Percentiles rank a stretch among this genome's conserved stretches.
phyloP scores from a whole-genome alignment of 2,888 invertebrate species.

The Amphipyra berbera region DNA sequence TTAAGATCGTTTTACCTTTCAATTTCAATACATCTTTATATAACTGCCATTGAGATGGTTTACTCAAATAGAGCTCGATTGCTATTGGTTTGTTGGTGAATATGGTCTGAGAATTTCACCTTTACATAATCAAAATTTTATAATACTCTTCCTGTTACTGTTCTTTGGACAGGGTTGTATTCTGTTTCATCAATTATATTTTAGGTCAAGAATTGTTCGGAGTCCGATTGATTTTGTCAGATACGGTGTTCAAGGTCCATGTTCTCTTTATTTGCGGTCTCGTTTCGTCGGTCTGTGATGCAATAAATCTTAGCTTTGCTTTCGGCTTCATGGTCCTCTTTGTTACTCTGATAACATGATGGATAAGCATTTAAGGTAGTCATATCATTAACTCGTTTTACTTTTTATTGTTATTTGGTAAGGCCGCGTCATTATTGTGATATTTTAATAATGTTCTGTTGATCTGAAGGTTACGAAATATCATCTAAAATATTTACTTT shows the following conservation, averaged over 20 bases:
- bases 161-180: slow-evolving; percentile 43
- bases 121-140: slow-evolving; percentile 17
- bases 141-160: slow-evolving; percentile 21
- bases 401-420: slow-evolving; percentile 72
- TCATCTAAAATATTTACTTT: slow-evolving; percentile 32
- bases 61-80: slow-evolving; percentile 18
- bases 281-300: slow-evolving; percentile 87
- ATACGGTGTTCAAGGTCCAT: slow-evolving; percentile 88
- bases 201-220: slow-evolving; percentile 87
- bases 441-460: slow-evolving; percentile 56
- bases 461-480: slow-evolving; percentile 46
- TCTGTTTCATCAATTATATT: slow-evolving; percentile 81
- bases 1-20: slow-evolving; percentile 65
- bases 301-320: slow-evolving; percentile 86
- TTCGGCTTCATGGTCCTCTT: slow-evolving; percentile 85
- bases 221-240: slow-evolving; percentile 89
- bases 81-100: slow-evolving; percentile 3
- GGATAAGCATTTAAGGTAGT: slow-evolving; percentile 82
- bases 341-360: slow-evolving; percentile 85
- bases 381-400: slow-evolving; percentile 75
- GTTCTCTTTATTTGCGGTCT: slow-evolving; percentile 89
- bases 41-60: slow-evolving; percentile 51
- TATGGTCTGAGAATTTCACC: slow-evolving; percentile 4
- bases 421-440: slow-evolving; percentile 64
- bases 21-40: slow-evolving; percentile 62